Evolutionary conservation across 2,888 invertebrate species (phyloP), one percentile per base, ranked within the genome.

Genomic region (Chaetogeoica ovagalla): DNA sequence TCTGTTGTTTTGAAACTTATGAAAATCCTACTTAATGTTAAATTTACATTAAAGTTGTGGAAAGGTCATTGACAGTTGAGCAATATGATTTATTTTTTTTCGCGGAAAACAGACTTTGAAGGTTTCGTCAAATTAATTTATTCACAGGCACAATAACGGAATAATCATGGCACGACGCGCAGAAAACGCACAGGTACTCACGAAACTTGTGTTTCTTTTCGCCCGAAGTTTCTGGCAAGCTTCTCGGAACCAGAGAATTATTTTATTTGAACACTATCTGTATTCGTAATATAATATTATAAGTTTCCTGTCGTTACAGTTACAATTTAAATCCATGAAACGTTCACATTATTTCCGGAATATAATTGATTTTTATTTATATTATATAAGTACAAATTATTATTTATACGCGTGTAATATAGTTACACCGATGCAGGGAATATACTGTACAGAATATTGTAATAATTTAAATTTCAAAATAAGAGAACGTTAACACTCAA

Each of bases 71-170:
- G 39, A 71, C 21, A 21, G 59, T 21, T 39, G 21, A 59, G 21
- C 39, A 15, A 13, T 21, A 9, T 48, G 3, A 48, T 9, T 63
- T 59, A 21, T 59, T 59, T 21, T 59, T 21, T n/a, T 23, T n/a
- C 57, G 37, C 21, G 21, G 39, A 15, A 39, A 57, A 7, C 21
- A 3, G n/a, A 39, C 39, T 71, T 19, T 21, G 17, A 5, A 39
- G 39, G 21, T 57, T 71, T 59, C 39, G 21, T 59, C 39, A 17
- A 39, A 71, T 17, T 43, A 71, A 39, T 59, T 71, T 23, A 55
- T 9, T 17, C 48, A 13, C n/a, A 3, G 8, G 8, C 17, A 39
- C 17, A 39, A 37, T 6, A 52, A 48, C 19, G 19, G 21, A 59
- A 39, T 21, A 39, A 68, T 52, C 21, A 17, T 23, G 21, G 17